Base-by-base conservation (phyloP, 2,888 invertebrate species). In the Alloscopus bannaensis region DNA sequence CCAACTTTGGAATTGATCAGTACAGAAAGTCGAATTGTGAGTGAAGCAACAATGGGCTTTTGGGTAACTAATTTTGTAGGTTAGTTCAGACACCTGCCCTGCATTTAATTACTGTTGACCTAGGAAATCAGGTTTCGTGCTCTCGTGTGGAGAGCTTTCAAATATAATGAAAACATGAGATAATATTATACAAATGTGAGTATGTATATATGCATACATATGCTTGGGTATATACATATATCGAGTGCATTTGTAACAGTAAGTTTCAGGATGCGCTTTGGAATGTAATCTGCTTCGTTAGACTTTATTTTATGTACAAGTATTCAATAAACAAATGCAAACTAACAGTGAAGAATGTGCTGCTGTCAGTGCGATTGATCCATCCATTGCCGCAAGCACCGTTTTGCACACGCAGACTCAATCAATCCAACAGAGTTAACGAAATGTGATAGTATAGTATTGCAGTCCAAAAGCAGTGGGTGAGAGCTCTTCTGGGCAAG, bases 61-160 rank as follows among this genome's bases (percentile, higher is more conserved):
- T 50, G 42, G 62, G 69, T 55, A 76, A 62, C 68, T 62, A 62
- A 69, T 76, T 68, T 75, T 66, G 68, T 75, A n/a, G 75, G 75
- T 40, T 68, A 59, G 59, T 68, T 69, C 62, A 76, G 69, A 76
- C 76, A 76, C 76, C 76, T 76, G 76, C 62, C 76, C 69, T 69
- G 76, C 76, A 76, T 76, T 76, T 76, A 76, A 76, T 76, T 76
- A 76, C 69, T 76, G 69, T 76, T 76, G 76, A 76, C 76, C 76
- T 76, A 76, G 68, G 76, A 76, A 76, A 76, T 76, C 76, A 68
- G 76, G 76, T 76, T 76, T 76, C 62, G 47, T 42, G 31, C 36
- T 75, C n/a, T 66, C 26, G 45, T 65, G 2, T 20, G 40, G 18
- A 40, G 60, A 36, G 24, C 20, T 55, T 22, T n/a, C 16, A 57